phyloP scores from a whole-genome alignment of 2,113 vertebrate genomes.

The Hiodon alosoides region DNA sequence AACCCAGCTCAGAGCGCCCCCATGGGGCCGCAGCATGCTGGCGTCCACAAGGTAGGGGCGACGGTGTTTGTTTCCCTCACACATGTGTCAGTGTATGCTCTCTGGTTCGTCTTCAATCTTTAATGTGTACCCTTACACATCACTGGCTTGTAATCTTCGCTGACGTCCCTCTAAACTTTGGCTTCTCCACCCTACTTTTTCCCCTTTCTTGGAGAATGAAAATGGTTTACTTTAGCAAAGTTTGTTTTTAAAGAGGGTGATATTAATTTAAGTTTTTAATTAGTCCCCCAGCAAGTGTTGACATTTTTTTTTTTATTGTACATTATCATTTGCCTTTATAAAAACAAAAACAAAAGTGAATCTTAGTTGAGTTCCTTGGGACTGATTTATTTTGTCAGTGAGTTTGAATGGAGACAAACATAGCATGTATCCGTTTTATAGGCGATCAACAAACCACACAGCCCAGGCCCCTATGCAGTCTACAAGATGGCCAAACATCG shows the following conservation, averaged over 20 bases:
- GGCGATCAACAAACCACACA: conserved; percentile 77
- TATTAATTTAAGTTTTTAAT: too few relatives aligned
- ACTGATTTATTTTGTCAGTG: neutral
- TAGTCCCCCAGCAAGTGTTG: too few relatives aligned
- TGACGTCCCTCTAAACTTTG: neutral
- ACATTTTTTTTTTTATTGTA: too few relatives aligned
- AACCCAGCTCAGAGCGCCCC: conserved; percentile 40
- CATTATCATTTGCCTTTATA: neutral
- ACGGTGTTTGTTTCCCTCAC: neutral
- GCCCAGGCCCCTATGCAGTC: conserved; percentile 79
- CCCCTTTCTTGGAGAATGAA: too few relatives aligned
- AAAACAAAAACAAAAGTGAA: neutral
- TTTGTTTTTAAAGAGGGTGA: too few relatives aligned
- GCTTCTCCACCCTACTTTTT: neutral
- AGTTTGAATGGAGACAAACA: neutral
- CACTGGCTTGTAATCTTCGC: neutral
- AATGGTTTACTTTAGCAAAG: too few relatives aligned
- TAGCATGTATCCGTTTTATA: conserved; percentile 31
- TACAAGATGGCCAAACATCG: conserved; percentile 87
- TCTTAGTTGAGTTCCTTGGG: too few relatives aligned
- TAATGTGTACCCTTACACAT: neutral
- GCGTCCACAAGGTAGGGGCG: conserved; percentile 56
- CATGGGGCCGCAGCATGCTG: conserved; percentile 40
- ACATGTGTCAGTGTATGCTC: neutral
- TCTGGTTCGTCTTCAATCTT: neutral